Evolutionary conservation across 2,113 vertebrate species (phyloP), one percentile per base, ranked within the genome.

Genomic region (Triplophysa rosa): DNA sequence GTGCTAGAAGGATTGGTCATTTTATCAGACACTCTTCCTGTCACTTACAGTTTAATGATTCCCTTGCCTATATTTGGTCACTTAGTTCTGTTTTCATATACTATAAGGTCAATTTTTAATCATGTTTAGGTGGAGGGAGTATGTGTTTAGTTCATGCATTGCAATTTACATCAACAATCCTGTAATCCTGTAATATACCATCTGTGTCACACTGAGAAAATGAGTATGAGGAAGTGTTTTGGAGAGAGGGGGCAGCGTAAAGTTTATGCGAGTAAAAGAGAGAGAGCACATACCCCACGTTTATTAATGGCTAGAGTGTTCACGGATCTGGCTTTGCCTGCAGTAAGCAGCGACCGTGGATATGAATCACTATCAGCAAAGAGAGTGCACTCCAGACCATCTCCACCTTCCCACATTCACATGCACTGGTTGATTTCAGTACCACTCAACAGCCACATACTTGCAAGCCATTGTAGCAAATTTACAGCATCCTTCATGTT

Each of bases 351-450:
- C n/a, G 58, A 40, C 67, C 33, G 33, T 68, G 49, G 77, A 29
- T 54, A 78, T 68, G 77, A 70, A 70, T 70, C 54, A 69, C 52
- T 62, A 26, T 67, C 66, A 72, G 2, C 70, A 62, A n/a, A 62
- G 56, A 12, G 40, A 45, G 56, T 61, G 56, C 56, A 73, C 56
- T 73, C 21, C 29, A 52, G 37, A 11, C 17, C 42, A 45, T 71
- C 52, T 71, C 29, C 69, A 58, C 69, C 13, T 21, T 26, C 47
- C 29, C 69, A 71, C 69, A 13, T 16, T 26, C 47, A 69, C 8
- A 70, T 13, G 11, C 17, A 37, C 1, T 2, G 26, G 5, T 68
- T 52, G 52, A 23, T 68, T 52, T 49, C 9, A 68, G 45, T 52
- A 52, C 23, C 52, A 37, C 19, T 56, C 11, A 21, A 37, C 54